These are phyloP conservation scores for Sebastolobus altivelis DNA, from an alignment of 2,797 vertebrate genomes.

Conservation along the genomic window DNA sequence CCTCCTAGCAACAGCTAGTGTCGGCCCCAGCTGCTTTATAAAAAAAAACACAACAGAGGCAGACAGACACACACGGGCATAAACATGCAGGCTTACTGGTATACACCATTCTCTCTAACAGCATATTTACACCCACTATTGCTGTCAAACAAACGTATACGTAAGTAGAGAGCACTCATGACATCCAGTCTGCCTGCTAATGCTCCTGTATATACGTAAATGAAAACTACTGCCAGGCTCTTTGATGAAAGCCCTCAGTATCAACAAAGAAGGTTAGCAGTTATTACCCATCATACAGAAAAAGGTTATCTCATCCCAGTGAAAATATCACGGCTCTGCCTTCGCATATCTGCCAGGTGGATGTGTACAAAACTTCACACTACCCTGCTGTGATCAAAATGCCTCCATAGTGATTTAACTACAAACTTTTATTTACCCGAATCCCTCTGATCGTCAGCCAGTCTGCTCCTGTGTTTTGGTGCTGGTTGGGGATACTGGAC, in stretches of 20 bases:
- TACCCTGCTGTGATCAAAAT: slow-evolving; percentile 21
- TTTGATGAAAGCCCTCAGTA: slow-evolving; percentile 55
- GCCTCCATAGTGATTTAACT: slow-evolving; percentile 18
- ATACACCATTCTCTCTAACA: neutral
- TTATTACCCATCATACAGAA: slow-evolving; percentile 60
- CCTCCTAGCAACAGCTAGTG: slow-evolving; percentile 64
- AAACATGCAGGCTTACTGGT: slow-evolving; percentile 18
- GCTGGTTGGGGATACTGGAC: neutral
- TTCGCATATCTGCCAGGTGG: slow-evolving; percentile 6
- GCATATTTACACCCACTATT: slow-evolving; percentile 3
- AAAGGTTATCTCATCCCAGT: slow-evolving; percentile 17
- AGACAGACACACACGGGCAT: slow-evolving; percentile 12
- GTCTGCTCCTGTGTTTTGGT: neutral
- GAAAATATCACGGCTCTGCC: slow-evolving; percentile 51
- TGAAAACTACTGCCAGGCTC: slow-evolving; percentile 12
- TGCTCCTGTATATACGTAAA: slow-evolving; percentile 17
- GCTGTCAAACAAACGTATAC: neutral
- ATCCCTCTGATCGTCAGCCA: slow-evolving; percentile 21
- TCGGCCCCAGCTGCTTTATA: slow-evolving; percentile 50
- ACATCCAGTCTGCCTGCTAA: neutral
- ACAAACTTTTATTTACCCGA: slow-evolving; percentile 38
- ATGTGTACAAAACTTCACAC: neutral
- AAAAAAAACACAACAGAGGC: slow-evolving; percentile 27
- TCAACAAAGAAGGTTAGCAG: slow-evolving; percentile 52
- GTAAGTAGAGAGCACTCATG: neutral